phyloP scores from a whole-genome alignment of 2,888 invertebrate genomes.

The Chouioia cunea region DNA sequence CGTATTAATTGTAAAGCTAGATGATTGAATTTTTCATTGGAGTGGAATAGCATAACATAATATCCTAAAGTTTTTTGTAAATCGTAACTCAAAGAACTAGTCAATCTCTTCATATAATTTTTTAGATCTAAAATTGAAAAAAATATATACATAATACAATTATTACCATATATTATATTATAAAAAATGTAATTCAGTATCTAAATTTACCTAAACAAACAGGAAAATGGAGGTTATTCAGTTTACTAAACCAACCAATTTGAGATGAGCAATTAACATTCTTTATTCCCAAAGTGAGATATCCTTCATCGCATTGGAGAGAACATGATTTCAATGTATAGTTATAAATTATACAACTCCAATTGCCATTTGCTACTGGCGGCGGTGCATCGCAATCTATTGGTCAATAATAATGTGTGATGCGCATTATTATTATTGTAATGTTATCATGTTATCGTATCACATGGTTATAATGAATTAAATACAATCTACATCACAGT shows the following conservation, averaged over 20 bases:
- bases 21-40: slow-evolving; percentile 43
- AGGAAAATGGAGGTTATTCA: slow-evolving; percentile 56
- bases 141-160: slow-evolving; percentile 9
- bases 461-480: not conserved
- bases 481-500: not conserved
- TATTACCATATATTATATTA: no score
- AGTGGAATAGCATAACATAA: slow-evolving; percentile 52
- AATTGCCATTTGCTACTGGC: slow-evolving; percentile 52
- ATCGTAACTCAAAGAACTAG: slow-evolving; percentile 51
- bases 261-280: slow-evolving; percentile 49
- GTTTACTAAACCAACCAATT: slow-evolving; percentile 23
- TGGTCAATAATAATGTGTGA: not conserved
- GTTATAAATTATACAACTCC: slow-evolving; percentile 50
- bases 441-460: no score
- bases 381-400: slow-evolving; percentile 51
- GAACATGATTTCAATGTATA: slow-evolving; percentile 47
- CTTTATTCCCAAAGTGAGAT: slow-evolving; percentile 51
- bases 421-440: not conserved
- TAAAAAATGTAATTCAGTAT: no score
- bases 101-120: slow-evolving; percentile 50
- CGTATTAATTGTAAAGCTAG: slow-evolving; percentile 49
- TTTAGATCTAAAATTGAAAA: slow-evolving; percentile 37
- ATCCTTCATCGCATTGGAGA: slow-evolving; percentile 49
- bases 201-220: slow-evolving; percentile 51
- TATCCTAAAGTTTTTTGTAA: slow-evolving; percentile 53